Evolutionary conservation across 1,140 invertebrate genomes (phyloP).

Genomic region (Aphaenogaster rudis): DNA sequence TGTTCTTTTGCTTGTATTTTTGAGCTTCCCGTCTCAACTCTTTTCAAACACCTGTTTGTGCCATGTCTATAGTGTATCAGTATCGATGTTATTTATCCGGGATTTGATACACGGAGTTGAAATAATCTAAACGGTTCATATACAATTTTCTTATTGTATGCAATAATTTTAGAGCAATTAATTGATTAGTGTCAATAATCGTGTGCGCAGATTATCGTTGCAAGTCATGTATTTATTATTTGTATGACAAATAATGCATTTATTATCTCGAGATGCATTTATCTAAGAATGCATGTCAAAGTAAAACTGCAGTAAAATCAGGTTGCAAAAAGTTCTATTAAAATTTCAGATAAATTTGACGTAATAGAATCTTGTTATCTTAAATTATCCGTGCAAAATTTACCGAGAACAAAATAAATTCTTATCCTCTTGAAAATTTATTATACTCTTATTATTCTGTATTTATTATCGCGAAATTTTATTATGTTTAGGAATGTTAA

Average conservation of each 20-base stretch:
- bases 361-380: slow-evolving; percentile 24
- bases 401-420: slow-evolving; percentile 1
- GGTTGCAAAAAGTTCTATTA: not conserved
- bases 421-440: slow-evolving; percentile 15
- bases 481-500: slow-evolving; percentile 57
- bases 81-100: not conserved
- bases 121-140: not conserved
- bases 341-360: slow-evolving; percentile 21
- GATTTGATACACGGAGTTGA: not conserved
- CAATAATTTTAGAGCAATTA: not conserved
- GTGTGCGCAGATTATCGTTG: not conserved
- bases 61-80: not conserved
- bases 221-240: not conserved
- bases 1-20: slow-evolving; percentile 23
- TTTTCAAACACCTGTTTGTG: not conserved
- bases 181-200: not conserved
- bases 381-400: slow-evolving; percentile 14
- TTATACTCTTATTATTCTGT: not conserved
- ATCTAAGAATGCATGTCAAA: not conserved
- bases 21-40: not conserved
- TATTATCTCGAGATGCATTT: slow-evolving; percentile 5
- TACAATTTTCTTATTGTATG: not conserved
- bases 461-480: slow-evolving; percentile 25
- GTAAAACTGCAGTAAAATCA: not conserved
- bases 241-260: not conserved